Percentiles rank a stretch among this genome's conserved stretches.
These are phyloP conservation scores for Erannis defoliaria DNA, from an alignment of 2,888 invertebrate species.

Conservation along the genomic window DNA sequence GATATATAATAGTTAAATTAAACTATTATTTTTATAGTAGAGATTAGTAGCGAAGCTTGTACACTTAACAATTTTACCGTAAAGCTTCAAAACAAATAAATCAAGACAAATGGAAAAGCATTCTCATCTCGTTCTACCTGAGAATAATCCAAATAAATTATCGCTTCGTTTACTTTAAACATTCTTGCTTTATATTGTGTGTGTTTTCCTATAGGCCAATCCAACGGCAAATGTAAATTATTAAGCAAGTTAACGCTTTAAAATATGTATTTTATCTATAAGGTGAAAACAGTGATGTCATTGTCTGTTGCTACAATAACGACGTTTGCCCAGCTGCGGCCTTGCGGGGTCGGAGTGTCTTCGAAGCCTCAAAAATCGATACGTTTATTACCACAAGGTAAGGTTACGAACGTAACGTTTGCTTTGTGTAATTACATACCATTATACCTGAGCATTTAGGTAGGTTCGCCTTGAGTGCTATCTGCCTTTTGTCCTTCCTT, in stretches of 20 bases:
- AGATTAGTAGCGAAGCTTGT: not conserved
- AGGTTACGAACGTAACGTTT: conserved; percentile 48
- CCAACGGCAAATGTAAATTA: conserved; percentile 31
- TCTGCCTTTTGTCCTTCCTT: conserved; percentile 28
- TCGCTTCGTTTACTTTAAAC: conserved; percentile 15
- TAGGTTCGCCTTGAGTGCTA: conserved; percentile 26
- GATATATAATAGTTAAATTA: no score
- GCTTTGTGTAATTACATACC: conserved; percentile 39
- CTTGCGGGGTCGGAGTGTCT: conserved; percentile 73
- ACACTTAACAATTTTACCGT: no score
- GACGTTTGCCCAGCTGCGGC: conserved; percentile 79
- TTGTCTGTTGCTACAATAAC: conserved; percentile 66
- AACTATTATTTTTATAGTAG: not conserved
- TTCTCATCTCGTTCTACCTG: not conserved
- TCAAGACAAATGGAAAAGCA: conserved; percentile 7
- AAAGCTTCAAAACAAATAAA: conserved; percentile 1
- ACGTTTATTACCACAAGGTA: conserved; percentile 46
- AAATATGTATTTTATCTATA: conserved; percentile 49
- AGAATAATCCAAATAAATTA: conserved; percentile 17
- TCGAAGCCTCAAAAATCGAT: conserved; percentile 59
- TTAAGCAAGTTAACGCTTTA: conserved; percentile 36
- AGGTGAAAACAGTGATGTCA: conserved; percentile 70
- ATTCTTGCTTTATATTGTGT: conserved; percentile 3
- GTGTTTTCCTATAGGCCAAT: conserved; percentile 29
- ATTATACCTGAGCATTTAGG: conserved; percentile 31